These are phyloP conservation scores for Erythrolamprus reginae DNA, from an alignment of 2,113 vertebrate species.

Conservation along the genomic window DNA sequence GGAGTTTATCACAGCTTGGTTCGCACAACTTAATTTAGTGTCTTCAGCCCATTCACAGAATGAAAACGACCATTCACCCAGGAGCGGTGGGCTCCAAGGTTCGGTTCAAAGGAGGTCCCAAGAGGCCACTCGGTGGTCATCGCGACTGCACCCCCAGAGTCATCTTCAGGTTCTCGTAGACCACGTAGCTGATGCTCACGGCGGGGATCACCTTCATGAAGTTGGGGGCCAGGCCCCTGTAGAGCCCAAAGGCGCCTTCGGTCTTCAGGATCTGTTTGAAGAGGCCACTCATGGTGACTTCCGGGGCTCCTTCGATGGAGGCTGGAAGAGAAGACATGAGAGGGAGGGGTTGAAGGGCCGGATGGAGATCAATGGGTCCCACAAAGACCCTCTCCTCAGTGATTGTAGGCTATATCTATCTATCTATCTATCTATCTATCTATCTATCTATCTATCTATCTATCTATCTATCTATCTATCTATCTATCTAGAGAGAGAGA, in stretches of 20 bases:
- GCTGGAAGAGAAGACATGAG: slow-evolving; percentile 62
- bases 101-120: slow-evolving; percentile 29
- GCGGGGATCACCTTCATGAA: slow-evolving; percentile 99
- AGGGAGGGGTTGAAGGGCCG: neutral
- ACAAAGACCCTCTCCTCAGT: neutral
- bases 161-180: slow-evolving; percentile 92
- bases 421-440: too few relatives aligned
- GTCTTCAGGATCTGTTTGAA: slow-evolving; percentile 90
- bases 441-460: too few relatives aligned
- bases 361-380: neutral
- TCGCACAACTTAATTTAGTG: slow-evolving; percentile 67
- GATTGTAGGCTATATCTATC: too few relatives aligned
- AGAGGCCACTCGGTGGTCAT: slow-evolving; percentile 64
- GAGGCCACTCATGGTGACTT: slow-evolving; percentile 87
- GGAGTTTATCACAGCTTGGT: slow-evolving; percentile 70
- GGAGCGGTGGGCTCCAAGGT: slow-evolving; percentile 57
- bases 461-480: too few relatives aligned
- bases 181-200: slow-evolving; percentile 98
- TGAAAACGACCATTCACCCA: slow-evolving; percentile 74
- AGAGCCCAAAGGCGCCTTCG: slow-evolving; percentile 86
- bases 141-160: slow-evolving; percentile 85
- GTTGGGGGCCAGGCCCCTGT: slow-evolving; percentile 92
- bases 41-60: slow-evolving; percentile 90
- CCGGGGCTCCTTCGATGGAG: slow-evolving; percentile 77
- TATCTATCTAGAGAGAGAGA: too few relatives aligned